A percentile compares a stretch with the other conserved stretches of the same genome.
These are phyloP conservation scores for Parelbella ahira DNA, from an alignment of 2,888 invertebrate genomes.

Conservation along the genomic window DNA sequence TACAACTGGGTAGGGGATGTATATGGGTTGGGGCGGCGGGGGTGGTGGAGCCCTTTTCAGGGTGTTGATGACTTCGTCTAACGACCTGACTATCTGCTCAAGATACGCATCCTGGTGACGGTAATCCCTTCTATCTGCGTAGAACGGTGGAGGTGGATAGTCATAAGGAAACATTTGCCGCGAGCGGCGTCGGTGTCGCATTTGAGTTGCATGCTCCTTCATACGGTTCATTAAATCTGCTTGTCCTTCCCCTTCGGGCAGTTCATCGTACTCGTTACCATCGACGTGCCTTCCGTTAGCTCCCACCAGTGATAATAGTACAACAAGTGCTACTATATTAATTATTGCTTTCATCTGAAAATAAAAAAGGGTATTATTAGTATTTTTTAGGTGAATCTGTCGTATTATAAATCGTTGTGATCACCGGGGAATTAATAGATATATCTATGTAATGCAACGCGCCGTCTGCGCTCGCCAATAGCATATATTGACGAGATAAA, in stretches of 20 bases:
- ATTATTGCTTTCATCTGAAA: no score
- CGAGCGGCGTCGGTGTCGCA: conserved; percentile 48
- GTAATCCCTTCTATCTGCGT: conserved; percentile 46
- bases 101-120: conserved; percentile 46
- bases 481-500: no score
- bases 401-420: no score
- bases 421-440: no score
- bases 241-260: conserved; percentile 31
- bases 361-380: no score
- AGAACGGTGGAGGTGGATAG: conserved; percentile 38
- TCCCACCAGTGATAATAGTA: no score
- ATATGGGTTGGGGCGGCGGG: conserved; percentile 54
- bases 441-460: no score
- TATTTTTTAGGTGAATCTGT: no score
- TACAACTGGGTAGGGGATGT: conserved; percentile 50
- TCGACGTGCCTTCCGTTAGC: conserved; percentile 44
- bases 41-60: conserved; percentile 43
- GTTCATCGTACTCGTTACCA: conserved; percentile 36
- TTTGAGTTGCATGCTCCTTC: conserved; percentile 36
- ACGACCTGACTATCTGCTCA: conserved; percentile 46
- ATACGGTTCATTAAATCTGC: conserved; percentile 29
- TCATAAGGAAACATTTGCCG: conserved; percentile 49
- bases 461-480: no score
- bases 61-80: conserved; percentile 53
- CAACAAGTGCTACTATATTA: no score